These are phyloP conservation scores for Luperina testacea DNA, from an alignment of 2,888 invertebrate genomes.

Conservation along the genomic window DNA sequence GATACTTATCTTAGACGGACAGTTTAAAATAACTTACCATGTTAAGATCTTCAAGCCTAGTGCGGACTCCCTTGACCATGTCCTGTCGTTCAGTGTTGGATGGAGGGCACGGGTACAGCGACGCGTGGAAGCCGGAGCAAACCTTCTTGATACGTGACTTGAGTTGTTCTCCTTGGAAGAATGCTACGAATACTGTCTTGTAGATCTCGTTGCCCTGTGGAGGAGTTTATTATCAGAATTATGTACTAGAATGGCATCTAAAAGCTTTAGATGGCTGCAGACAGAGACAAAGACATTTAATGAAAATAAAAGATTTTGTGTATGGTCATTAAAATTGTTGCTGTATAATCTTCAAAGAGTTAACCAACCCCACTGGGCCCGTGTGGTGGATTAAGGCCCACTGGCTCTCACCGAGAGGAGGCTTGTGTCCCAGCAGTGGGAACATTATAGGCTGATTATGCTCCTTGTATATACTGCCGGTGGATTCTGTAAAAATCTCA, in stretches of 20 bases:
- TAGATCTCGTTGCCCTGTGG: slow-evolving; percentile 95
- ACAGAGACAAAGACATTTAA: neutral
- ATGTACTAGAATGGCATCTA: neutral
- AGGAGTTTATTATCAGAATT: neutral
- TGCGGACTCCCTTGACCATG: slow-evolving; percentile 97
- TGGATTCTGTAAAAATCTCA: too few relatives aligned
- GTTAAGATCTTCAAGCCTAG: slow-evolving; percentile 96
- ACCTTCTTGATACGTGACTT: slow-evolving; percentile 97
- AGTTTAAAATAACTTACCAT: slow-evolving; percentile 81
- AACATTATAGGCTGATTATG: too few relatives aligned
- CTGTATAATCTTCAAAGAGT: too few relatives aligned
- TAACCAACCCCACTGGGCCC: too few relatives aligned
- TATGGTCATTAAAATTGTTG: neutral
- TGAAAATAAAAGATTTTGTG: neutral
- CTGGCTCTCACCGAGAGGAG: too few relatives aligned
- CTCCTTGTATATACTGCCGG: too few relatives aligned
- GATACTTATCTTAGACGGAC: neutral
- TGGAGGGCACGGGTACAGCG: slow-evolving; percentile 97
- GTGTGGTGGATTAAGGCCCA: too few relatives aligned
- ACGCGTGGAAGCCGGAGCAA: slow-evolving; percentile 97
- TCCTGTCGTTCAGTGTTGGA: slow-evolving; percentile 95
- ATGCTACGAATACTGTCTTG: slow-evolving; percentile 97
- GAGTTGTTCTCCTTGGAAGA: slow-evolving; percentile 97
- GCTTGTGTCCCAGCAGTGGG: too few relatives aligned
- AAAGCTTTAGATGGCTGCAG: neutral